A percentile compares a stretch with the other conserved stretches of the same genome.
Evolutionary conservation across 2,113 vertebrate genomes (phyloP).

Genomic region (Tragelaphus scriptus): DNA sequence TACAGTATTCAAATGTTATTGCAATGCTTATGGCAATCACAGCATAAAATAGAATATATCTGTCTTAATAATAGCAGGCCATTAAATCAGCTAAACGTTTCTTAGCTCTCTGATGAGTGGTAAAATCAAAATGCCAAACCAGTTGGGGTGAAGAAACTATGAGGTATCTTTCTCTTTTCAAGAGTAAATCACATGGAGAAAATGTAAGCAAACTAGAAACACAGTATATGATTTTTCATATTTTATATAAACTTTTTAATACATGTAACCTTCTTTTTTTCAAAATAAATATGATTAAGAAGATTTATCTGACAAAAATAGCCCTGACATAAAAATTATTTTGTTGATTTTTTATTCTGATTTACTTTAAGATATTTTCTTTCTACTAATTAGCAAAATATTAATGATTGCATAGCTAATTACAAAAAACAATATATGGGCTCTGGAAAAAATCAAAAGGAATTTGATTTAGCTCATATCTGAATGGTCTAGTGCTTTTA

Average conservation of each 20-base stretch:
- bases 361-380: not conserved
- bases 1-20: constrained; percentile 23
- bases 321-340: not conserved
- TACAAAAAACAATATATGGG: not conserved
- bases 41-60: constrained; percentile 13
- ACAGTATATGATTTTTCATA: not conserved
- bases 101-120: not conserved
- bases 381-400: not conserved
- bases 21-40: not conserved
- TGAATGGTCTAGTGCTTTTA: not conserved
- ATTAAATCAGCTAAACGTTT: constrained; percentile 3
- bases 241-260: not conserved
- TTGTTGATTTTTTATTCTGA: not conserved
- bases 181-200: not conserved
- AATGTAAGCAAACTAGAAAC: not conserved
- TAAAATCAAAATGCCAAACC: not conserved
- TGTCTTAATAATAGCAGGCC: not conserved
- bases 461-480: not conserved
- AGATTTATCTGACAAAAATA: not conserved
- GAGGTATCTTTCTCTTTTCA: not conserved
- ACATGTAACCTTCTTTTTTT: not conserved
- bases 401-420: not conserved
- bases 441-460: not conserved
- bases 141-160: not conserved
- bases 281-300: not conserved